Conservation (phyloP, 1,140 invertebrate species). For the Samia ricini region DNA sequence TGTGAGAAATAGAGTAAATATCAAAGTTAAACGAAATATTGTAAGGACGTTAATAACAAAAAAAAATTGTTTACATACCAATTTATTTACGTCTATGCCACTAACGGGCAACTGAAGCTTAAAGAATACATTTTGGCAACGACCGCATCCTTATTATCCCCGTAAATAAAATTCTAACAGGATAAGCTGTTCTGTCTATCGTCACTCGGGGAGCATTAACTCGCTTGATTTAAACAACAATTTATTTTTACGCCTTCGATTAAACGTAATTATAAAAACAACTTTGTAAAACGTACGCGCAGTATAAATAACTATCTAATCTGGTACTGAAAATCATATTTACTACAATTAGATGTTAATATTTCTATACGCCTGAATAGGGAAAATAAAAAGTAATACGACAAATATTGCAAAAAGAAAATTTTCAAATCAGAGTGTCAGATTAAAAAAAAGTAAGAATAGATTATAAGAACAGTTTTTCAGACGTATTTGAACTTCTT, state of each 20-base stretch:
- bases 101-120: neutral
- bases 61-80: neutral
- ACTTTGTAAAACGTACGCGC: neutral
- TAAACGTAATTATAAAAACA: neutral
- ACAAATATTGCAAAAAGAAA: too few relatives aligned
- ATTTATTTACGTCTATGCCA: neutral
- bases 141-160: neutral
- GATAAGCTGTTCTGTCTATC: neutral
- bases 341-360: too few relatives aligned
- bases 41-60: slow-evolving; percentile 9
- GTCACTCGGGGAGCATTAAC: neutral
- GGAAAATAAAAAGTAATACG: too few relatives aligned
- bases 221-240: neutral
- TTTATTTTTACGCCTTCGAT: neutral
- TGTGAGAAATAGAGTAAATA: slow-evolving; percentile 1
- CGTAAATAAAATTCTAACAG: neutral
- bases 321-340: too few relatives aligned
- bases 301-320: neutral
- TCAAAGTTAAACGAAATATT: slow-evolving; percentile 11
- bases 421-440: too few relatives aligned
- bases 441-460: too few relatives aligned
- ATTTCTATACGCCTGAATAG: too few relatives aligned
- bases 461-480: too few relatives aligned
- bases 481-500: too few relatives aligned
- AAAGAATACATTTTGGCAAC: neutral